Conservation (phyloP, 2,888 invertebrate genomes). For the Apotomis betuletana region DNA sequence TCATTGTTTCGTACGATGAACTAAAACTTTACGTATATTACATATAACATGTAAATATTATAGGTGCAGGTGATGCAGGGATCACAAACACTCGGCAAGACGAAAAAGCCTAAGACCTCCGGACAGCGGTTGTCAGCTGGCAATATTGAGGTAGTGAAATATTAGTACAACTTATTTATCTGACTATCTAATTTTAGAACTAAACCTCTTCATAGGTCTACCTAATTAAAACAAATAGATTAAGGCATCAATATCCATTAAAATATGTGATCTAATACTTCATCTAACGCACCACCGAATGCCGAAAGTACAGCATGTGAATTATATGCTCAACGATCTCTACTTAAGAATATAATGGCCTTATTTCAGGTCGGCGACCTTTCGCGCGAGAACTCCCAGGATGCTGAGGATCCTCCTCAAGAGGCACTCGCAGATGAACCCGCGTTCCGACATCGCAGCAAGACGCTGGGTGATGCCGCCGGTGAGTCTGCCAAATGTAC, state of each 20-base stretch:
- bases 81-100: conserved; percentile 92
- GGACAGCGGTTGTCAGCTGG: conserved; percentile 92
- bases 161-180: too few species aligned
- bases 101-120: conserved; percentile 90
- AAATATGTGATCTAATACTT: too few species aligned
- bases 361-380: conserved; percentile 85
- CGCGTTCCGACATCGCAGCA: conserved; percentile 91
- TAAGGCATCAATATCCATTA: too few species aligned
- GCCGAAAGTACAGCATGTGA: not conserved
- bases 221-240: too few species aligned
- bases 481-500: conserved; percentile 73
- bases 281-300: too few species aligned
- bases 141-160: conserved; percentile 86
- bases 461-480: conserved; percentile 93
- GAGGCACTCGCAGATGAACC: conserved; percentile 66
- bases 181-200: too few species aligned
- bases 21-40: too few species aligned
- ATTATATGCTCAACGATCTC: not conserved
- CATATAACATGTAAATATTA: conserved; percentile 22
- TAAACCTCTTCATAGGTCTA: too few species aligned
- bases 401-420: conserved; percentile 83
- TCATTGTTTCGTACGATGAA: too few species aligned
- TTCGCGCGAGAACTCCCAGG: conserved; percentile 88
- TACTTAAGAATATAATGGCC: too few species aligned
- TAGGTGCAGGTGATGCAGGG: conserved; percentile 88